Conservation (phyloP, 2,797 vertebrate genomes). For the Coracias cyanogaster region DNA sequence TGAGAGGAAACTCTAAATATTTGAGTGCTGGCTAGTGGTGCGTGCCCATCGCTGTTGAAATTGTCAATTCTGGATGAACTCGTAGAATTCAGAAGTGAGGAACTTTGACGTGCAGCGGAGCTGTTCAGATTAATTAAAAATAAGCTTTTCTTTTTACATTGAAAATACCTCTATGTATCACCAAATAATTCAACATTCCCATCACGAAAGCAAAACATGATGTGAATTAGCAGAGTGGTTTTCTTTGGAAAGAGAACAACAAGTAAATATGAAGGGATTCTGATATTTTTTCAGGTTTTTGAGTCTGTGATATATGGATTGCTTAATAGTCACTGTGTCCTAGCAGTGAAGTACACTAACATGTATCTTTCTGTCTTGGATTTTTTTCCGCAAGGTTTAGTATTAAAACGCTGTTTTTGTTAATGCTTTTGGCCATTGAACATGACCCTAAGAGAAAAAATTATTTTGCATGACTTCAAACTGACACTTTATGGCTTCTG, state of each 20-base stretch:
- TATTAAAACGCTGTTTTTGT: background rate
- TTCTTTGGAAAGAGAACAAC: background rate
- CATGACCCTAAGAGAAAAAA: background rate
- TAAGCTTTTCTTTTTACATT: background rate
- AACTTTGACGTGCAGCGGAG: background rate
- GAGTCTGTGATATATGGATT: background rate
- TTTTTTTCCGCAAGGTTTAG: background rate
- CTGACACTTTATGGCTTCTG: background rate
- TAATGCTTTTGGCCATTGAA: background rate
- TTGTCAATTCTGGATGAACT: constrained; percentile 9
- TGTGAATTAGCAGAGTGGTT: background rate
- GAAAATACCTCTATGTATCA: constrained; percentile 12
- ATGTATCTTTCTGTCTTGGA: background rate
- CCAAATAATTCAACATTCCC: background rate
- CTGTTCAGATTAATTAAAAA: constrained; percentile 60
- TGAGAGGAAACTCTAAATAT: background rate
- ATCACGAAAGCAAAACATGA: background rate
- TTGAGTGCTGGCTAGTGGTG: background rate
- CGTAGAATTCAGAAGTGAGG: background rate
- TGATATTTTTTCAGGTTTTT: background rate
- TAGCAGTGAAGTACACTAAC: background rate
- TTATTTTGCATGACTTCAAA: background rate
- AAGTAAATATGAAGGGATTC: background rate
- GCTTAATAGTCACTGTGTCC: background rate
- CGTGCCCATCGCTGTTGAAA: background rate